A percentile compares a stretch with the other conserved stretches of the same genome.
Evolutionary conservation across 2,888 invertebrate genomes (phyloP).

Genomic region (Acrobasis repandana): DNA sequence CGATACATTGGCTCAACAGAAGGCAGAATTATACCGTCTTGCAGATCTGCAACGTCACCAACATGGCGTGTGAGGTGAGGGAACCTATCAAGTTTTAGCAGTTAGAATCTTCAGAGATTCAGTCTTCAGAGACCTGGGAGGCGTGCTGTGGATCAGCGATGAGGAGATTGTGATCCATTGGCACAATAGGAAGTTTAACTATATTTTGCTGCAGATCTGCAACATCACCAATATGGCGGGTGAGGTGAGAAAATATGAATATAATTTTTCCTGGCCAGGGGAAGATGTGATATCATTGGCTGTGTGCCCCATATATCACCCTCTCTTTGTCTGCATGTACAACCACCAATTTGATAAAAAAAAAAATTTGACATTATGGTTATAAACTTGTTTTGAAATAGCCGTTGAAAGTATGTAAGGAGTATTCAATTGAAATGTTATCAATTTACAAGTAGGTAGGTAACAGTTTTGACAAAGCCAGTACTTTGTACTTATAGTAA

Average conservation of each 20-base stretch:
- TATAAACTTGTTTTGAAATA: too few species aligned
- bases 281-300: too few species aligned
- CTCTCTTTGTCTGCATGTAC: too few species aligned
- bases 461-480: too few species aligned
- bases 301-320: too few species aligned
- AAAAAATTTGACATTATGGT: too few species aligned
- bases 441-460: too few species aligned
- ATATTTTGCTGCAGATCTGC: conserved; percentile 84
- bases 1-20: conserved; percentile 92
- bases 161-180: conserved; percentile 88
- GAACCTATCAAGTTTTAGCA: background rate
- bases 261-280: too few species aligned
- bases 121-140: conserved; percentile 84
- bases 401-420: too few species aligned
- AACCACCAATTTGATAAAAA: too few species aligned
- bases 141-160: conserved; percentile 88
- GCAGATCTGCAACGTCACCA: conserved; percentile 80
- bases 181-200: conserved; percentile 93
- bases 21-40: conserved; percentile 88
- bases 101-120: conserved; percentile 65
- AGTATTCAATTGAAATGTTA: too few species aligned
- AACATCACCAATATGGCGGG: conserved; percentile 54
- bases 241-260: conserved; percentile 44
- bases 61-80: conserved; percentile 53
- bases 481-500: too few species aligned